Evolutionary conservation across 2,888 invertebrate species (phyloP).

Genomic region (Clostera curtula): DNA sequence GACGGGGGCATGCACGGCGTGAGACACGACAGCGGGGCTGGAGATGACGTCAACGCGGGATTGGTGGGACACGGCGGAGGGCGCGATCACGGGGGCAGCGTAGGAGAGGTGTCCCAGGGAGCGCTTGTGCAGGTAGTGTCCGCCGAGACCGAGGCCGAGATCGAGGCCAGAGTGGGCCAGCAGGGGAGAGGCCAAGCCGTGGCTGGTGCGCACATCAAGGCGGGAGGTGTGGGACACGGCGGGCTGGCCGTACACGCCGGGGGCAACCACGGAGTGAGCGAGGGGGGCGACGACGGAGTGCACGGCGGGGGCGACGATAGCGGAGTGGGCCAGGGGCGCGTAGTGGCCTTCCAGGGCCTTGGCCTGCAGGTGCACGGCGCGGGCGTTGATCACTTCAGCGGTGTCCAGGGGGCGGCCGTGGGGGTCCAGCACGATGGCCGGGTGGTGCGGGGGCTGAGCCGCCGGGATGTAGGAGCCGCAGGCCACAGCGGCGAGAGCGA

Average conservation of each 20-base stretch:
- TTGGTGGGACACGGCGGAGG: conserved; percentile 66
- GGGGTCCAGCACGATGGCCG: conserved; percentile 62
- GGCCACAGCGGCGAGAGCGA: conserved; percentile 75
- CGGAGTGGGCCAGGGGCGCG: conserved; percentile 27
- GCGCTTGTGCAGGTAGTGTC: conserved; percentile 43
- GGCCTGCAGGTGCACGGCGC: conserved; percentile 64
- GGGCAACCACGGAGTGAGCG: conserved; percentile 18
- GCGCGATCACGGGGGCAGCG: conserved; percentile 39
- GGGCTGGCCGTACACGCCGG: conserved; percentile 25
- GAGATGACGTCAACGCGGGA: conserved; percentile 36
- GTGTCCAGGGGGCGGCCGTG: conserved; percentile 68
- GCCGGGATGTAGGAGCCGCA: conserved; percentile 65
- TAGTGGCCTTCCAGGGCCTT: conserved; percentile 57
- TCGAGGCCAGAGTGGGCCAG: conserved; percentile 18
- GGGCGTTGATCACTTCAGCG: conserved; percentile 65
- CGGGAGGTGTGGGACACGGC: conserved; percentile 56
- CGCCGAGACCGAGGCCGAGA: conserved; percentile 17
- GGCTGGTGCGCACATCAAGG: conserved; percentile 38
- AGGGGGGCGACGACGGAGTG: conserved; percentile 30
- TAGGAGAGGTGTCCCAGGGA: conserved; percentile 38
- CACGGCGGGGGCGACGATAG: conserved; percentile 25
- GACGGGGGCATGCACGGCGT: conserved; percentile 36
- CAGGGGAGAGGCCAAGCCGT: conserved; percentile 19
- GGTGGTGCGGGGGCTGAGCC: conserved; percentile 63
- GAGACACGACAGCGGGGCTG: conserved; percentile 35